Conservation (phyloP, 2,113 vertebrate genomes). For the Callorhinus ursinus region DNA sequence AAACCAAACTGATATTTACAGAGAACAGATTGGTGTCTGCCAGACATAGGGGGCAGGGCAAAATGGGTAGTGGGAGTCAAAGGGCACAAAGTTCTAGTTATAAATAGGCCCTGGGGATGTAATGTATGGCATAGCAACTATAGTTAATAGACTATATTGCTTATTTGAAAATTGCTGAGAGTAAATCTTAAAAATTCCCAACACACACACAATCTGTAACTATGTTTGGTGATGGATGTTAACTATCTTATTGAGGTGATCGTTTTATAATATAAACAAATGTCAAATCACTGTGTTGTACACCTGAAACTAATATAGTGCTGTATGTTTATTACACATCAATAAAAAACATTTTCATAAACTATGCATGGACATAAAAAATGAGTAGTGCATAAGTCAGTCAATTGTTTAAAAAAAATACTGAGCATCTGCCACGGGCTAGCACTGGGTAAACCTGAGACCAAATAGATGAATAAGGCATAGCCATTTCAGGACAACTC, state of each 20-base stretch:
- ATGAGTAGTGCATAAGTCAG: neutral
- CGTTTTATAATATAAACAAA: neutral
- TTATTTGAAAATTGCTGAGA: neutral
- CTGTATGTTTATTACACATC: neutral
- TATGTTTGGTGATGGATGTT: neutral
- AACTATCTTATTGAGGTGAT: neutral
- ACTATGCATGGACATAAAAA: neutral
- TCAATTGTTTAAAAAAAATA: neutral
- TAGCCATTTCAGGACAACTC: neutral
- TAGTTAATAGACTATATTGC: neutral
- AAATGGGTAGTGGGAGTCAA: neutral
- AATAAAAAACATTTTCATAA: neutral
- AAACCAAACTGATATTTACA: neutral
- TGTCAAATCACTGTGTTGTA: neutral
- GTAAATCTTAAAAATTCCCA: neutral
- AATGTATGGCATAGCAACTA: neutral
- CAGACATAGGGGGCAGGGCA: neutral
- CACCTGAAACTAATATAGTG: neutral
- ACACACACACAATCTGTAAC: neutral
- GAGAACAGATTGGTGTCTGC: neutral
- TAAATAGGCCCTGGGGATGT: neutral
- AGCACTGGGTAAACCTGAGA: neutral
- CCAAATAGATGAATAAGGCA: neutral
- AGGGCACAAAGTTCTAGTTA: neutral
- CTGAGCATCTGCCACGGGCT: neutral